Percentiles rank a stretch among this genome's conserved stretches.
These are phyloP conservation scores for Tenrec ecaudatus DNA, from an alignment of 2,113 vertebrate genomes.

Conservation along the genomic window DNA sequence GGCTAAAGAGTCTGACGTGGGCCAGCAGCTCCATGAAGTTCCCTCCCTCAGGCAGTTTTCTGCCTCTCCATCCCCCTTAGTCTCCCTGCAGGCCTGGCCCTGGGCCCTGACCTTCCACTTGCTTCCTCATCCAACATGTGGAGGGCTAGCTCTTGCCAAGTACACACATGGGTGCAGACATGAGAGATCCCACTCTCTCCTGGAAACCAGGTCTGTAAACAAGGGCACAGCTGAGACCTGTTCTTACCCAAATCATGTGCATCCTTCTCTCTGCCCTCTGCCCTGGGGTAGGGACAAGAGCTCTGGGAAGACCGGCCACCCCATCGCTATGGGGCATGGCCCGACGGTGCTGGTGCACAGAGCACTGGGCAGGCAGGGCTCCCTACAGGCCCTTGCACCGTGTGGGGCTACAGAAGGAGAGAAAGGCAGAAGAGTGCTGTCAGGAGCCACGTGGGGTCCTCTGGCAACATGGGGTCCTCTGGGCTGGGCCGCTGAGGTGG, in stretches of 20 bases:
- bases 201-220: neutral
- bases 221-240: neutral
- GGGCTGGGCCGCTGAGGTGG: neutral
- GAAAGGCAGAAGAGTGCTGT: neutral
- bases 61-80: neutral
- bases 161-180: neutral
- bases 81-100: constrained; percentile 2
- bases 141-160: constrained; percentile 11
- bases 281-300: neutral
- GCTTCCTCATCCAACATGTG: neutral
- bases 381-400: neutral
- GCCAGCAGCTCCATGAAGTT: neutral
- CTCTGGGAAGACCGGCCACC: neutral
- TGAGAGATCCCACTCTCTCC: neutral
- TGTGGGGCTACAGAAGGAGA: neutral
- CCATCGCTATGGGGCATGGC: neutral
- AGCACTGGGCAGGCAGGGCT: neutral
- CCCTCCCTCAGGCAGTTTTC: neutral
- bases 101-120: neutral
- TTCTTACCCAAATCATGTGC: neutral
- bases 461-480: neutral
- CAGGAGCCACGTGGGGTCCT: neutral
- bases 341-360: neutral
- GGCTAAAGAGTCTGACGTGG: neutral
- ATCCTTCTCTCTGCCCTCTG: neutral